phyloP scores from a whole-genome alignment of 2,797 vertebrate genomes.

The Chaetophractus vellerosus region DNA sequence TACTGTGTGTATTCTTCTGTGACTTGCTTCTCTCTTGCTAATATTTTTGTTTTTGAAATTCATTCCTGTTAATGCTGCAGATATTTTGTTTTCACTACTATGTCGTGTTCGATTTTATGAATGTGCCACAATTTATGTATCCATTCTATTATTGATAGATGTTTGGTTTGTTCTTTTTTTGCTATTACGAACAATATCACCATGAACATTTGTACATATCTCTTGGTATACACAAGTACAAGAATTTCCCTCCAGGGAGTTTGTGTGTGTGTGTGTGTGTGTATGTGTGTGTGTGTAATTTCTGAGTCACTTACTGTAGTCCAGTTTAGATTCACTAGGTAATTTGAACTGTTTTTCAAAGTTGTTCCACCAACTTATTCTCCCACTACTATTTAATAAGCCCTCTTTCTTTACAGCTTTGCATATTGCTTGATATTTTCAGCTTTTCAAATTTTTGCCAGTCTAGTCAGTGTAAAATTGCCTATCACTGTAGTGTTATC shows the following conservation, averaged over 20 bases:
- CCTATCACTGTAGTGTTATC: not conserved
- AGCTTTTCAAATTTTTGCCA: not conserved
- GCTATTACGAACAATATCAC: not conserved
- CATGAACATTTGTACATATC: not conserved
- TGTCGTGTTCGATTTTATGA: not conserved
- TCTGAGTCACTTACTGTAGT: not conserved
- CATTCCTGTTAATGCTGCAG: not conserved
- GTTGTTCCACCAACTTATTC: not conserved
- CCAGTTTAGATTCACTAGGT: not conserved
- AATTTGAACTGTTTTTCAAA: conserved; percentile 25
- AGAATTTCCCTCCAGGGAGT: not conserved
- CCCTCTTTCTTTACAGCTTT: not conserved
- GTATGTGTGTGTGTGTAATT: not conserved
- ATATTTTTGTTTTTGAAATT: conserved; percentile 42
- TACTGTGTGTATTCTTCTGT: not conserved
- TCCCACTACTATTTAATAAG: not conserved
- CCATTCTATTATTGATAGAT: not conserved
- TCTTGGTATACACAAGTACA: not conserved
- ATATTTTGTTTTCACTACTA: not conserved
- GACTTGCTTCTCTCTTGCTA: not conserved
- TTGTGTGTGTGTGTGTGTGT: not conserved
- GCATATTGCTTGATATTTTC: not conserved
- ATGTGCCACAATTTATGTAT: not conserved
- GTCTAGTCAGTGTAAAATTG: not conserved
- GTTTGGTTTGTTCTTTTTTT: not conserved